Evolutionary conservation across 2,888 invertebrate genomes (phyloP).

Genomic region (Gandaritis pyraliata): DNA sequence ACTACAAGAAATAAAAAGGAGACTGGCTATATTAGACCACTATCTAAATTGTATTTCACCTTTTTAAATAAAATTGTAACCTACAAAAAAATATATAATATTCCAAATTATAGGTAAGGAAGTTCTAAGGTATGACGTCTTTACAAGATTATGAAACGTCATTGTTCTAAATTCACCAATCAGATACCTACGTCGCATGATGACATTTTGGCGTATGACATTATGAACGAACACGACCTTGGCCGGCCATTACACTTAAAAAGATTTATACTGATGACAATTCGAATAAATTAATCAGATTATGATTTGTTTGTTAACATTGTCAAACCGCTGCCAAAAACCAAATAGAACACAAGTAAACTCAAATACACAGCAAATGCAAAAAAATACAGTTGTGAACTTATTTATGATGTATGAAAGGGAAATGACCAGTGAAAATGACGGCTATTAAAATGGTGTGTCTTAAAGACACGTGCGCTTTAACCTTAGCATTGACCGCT

Average conservation of each 20-base stretch:
- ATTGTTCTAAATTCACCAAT: conserved; percentile 23
- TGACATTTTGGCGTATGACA: conserved; percentile 40
- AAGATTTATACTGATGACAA: conserved; percentile 25
- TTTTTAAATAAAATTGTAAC: too few relatives aligned
- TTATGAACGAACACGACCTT: conserved; percentile 43
- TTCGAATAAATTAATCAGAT: conserved; percentile 10
- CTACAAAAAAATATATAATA: too few relatives aligned
- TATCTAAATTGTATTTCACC: neutral
- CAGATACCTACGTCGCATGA: conserved; percentile 44
- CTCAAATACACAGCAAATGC: too few relatives aligned
- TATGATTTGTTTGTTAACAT: conserved; percentile 24
- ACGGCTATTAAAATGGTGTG: conserved; percentile 52
- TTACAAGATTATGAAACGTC: conserved; percentile 24
- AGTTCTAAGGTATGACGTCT: conserved; percentile 24
- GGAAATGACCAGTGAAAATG: conserved; percentile 48
- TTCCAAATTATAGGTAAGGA: neutral
- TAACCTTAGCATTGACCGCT: conserved; percentile 53
- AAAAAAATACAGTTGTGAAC: too few relatives aligned
- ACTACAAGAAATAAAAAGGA: too few relatives aligned
- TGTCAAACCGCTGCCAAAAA: conserved; percentile 13
- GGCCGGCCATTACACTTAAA: conserved; percentile 43
- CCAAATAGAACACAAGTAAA: too few relatives aligned
- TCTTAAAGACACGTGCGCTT: conserved; percentile 37
- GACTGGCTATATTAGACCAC: too few relatives aligned
- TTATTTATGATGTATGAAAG: conserved; percentile 29